Percentiles rank a stretch among this genome's conserved stretches.
Conservation (phyloP, 2,888 invertebrate genomes). For the Caenorhabditis afra region DNA sequence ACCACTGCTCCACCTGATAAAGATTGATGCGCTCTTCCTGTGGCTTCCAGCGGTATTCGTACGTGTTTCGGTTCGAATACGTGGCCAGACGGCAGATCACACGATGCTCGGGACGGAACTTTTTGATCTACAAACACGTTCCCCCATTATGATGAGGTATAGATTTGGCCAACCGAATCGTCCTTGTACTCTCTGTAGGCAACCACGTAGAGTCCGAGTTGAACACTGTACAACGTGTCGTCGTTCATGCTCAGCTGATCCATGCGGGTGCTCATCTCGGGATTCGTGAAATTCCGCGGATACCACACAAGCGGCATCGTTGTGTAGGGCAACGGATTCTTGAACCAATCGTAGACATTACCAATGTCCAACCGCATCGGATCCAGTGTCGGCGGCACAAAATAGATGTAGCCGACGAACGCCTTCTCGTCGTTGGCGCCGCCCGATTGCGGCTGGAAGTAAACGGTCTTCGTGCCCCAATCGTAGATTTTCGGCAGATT, state of each 20-base stretch:
- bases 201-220: slow-evolving; percentile 77
- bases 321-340: slow-evolving; percentile 76
- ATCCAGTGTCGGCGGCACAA: slow-evolving; percentile 80
- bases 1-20: slow-evolving; percentile 79
- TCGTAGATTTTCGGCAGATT: slow-evolving; percentile 78
- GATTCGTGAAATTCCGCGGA: slow-evolving; percentile 80
- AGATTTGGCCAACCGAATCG: slow-evolving; percentile 66
- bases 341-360: slow-evolving; percentile 78
- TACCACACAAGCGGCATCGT: slow-evolving; percentile 80
- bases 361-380: slow-evolving; percentile 80
- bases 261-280: slow-evolving; percentile 64
- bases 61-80: slow-evolving; percentile 76
- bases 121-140: slow-evolving; percentile 73
- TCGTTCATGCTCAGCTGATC: slow-evolving; percentile 73
- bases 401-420: slow-evolving; percentile 80
- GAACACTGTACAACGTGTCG: slow-evolving; percentile 76
- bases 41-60: slow-evolving; percentile 76
- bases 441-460: slow-evolving; percentile 78
- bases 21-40: slow-evolving; percentile 79
- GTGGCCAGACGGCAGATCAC: slow-evolving; percentile 75
- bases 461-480: slow-evolving; percentile 80
- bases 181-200: slow-evolving; percentile 79
- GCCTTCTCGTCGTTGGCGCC: slow-evolving; percentile 79
- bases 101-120: slow-evolving; percentile 78
- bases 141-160: no score